A percentile compares a stretch with the other conserved stretches of the same genome.
These are phyloP conservation scores for Chaetops frenatus DNA, from an alignment of 2,113 vertebrate species.

Conservation along the genomic window DNA sequence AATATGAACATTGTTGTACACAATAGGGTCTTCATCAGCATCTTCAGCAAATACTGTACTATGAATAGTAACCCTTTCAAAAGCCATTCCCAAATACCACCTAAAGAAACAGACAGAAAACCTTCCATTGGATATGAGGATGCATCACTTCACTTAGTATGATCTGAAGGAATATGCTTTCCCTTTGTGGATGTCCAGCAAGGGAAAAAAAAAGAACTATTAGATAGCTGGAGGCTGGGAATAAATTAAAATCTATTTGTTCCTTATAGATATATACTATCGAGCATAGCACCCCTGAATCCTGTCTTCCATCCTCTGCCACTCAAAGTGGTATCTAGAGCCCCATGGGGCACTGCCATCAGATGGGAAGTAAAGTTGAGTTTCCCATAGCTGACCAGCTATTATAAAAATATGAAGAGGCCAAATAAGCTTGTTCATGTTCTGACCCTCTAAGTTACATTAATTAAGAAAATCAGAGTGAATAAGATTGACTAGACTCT, in stretches of 20 bases:
- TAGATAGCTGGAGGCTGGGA: background rate
- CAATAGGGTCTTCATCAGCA: background rate
- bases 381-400: background rate
- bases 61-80: background rate
- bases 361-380: background rate
- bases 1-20: background rate
- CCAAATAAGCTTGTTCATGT: background rate
- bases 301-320: background rate
- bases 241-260: background rate
- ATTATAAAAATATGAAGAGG: background rate
- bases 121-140: background rate
- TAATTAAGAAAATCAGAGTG: background rate
- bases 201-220: background rate
- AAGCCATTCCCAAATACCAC: background rate
- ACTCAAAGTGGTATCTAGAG: background rate
- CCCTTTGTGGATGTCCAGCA: background rate
- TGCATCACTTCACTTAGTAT: background rate
- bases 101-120: background rate
- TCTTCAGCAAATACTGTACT: background rate
- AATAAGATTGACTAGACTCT: background rate
- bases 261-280: background rate
- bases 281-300: background rate
- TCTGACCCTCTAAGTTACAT: background rate
- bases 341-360: background rate
- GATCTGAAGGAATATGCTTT: background rate